These are phyloP conservation scores for Bradysia coprophila DNA, from an alignment of 1,140 invertebrate species.

Conservation along the genomic window DNA sequence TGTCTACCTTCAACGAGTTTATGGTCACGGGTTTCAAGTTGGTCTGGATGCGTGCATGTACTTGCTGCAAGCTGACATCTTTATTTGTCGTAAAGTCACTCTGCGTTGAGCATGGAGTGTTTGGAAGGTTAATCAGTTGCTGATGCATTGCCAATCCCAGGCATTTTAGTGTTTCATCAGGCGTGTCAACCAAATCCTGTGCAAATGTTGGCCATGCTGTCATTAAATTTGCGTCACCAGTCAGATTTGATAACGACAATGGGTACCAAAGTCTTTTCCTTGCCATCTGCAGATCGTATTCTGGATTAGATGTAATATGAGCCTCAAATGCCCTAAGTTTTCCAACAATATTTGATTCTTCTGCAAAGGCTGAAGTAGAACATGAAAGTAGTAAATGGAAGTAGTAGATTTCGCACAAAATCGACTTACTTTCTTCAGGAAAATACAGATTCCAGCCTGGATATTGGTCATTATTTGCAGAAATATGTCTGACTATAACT, in stretches of 20 bases:
- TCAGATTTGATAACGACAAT: conserved; percentile 26
- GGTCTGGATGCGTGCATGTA: conserved; percentile 8
- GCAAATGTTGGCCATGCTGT: conserved; percentile 30
- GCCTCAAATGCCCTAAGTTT: conserved; percentile 25
- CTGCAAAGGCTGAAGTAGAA: conserved; percentile 21
- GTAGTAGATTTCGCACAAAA: not conserved
- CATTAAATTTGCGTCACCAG: conserved; percentile 27
- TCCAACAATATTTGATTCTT: conserved; percentile 16
- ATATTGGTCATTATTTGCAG: conserved; percentile 19
- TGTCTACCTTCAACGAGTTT: conserved; percentile 7
- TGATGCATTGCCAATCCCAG: conserved; percentile 40
- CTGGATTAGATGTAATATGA: conserved; percentile 15
- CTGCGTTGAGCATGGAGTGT: conserved; percentile 3
- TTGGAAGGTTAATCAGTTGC: conserved; percentile 31
- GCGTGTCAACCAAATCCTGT: conserved; percentile 30
- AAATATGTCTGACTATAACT: too few species aligned
- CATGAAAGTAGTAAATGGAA: conserved; percentile 5
- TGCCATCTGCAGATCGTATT: conserved; percentile 25
- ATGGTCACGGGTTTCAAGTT: conserved; percentile 10
- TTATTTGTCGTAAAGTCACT: not conserved
- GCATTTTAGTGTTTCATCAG: conserved; percentile 32
- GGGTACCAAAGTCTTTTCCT: conserved; percentile 25
- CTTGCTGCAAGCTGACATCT: not conserved
- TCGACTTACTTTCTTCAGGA: conserved; percentile 27
- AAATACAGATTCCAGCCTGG: conserved; percentile 44